Conservation (phyloP, 37 sponge, comb jelly and placozoan species). For the Bolinopsis microptera region DNA sequence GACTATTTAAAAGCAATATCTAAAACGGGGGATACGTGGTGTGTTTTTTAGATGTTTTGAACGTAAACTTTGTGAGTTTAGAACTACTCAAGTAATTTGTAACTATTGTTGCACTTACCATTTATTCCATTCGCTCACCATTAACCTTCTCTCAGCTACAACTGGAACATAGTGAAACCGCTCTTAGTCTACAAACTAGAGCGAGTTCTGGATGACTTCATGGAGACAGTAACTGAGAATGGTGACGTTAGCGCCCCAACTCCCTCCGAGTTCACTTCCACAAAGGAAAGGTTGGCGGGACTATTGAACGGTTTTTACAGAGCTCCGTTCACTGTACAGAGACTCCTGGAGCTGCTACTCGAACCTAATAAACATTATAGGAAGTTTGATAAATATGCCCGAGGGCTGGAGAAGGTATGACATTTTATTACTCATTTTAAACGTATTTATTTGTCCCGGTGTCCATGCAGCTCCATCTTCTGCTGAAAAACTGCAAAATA, state of each 20-base stretch:
- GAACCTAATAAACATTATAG: slow-evolving; percentile 86
- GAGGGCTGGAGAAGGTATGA: slow-evolving; percentile 90
- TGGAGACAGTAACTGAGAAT: slow-evolving; percentile 61
- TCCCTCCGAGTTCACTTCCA: slow-evolving; percentile 13
- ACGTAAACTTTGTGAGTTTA: neutral
- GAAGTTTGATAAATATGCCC: slow-evolving; percentile 74
- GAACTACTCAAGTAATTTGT: neutral
- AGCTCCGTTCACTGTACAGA: slow-evolving; percentile 96
- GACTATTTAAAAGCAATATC: slow-evolving; percentile 52
- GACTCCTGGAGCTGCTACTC: slow-evolving; percentile 88
- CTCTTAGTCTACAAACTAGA: slow-evolving; percentile 50
- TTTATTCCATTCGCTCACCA: neutral
- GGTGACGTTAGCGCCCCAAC: slow-evolving; percentile 28
- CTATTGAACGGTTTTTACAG: slow-evolving; percentile 68
- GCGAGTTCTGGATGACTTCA: slow-evolving; percentile 58
- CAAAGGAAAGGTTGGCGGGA: slow-evolving; percentile 3
- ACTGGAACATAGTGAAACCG: slow-evolving; percentile 52
- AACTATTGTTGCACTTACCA: neutral
- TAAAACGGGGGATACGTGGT: slow-evolving; percentile 51
- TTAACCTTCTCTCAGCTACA: slow-evolving; percentile 22
- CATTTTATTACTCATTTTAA: neutral
- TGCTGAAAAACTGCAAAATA: too few species aligned
- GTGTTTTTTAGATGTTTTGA: neutral
- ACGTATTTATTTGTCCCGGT: neutral
- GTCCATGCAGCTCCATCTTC: neutral